These are phyloP conservation scores for Lagodon rhomboides DNA, from an alignment of 2,797 vertebrate species.

Conservation along the genomic window DNA sequence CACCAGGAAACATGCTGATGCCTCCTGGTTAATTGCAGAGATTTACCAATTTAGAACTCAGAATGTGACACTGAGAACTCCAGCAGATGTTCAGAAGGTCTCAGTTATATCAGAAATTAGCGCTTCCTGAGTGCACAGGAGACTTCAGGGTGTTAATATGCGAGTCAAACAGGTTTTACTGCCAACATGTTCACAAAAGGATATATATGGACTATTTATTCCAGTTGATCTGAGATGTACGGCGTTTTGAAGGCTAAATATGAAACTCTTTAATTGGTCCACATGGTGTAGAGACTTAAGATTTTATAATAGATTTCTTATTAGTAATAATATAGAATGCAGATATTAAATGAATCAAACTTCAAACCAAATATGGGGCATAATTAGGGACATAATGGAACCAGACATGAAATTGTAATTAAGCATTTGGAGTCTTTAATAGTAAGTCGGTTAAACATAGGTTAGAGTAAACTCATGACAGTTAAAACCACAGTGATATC, in stretches of 20 bases:
- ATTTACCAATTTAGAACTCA: conserved; percentile 74
- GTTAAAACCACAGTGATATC: neutral
- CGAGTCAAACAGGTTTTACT: conserved; percentile 28
- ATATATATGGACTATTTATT: neutral
- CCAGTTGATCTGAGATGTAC: neutral
- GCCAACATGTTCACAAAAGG: conserved; percentile 1
- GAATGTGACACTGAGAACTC: conserved; percentile 68
- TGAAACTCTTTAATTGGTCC: conserved; percentile 1
- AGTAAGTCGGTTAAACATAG: neutral
- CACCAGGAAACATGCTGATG: conserved; percentile 74
- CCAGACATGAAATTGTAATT: neutral
- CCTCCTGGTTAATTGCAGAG: conserved; percentile 79
- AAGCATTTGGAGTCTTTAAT: neutral
- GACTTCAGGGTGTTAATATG: conserved; percentile 31
- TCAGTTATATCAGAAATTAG: conserved; percentile 43
- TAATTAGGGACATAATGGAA: neutral
- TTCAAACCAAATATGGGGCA: neutral
- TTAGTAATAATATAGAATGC: neutral
- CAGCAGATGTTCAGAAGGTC: conserved; percentile 68
- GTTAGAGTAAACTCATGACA: neutral
- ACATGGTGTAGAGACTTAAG: neutral
- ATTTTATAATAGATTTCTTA: neutral
- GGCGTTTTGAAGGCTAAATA: neutral
- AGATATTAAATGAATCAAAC: neutral
- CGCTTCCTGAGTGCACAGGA: conserved; percentile 39